Conservation (phyloP, 2,888 invertebrate genomes). For the Cecidostiba fungosa region DNA sequence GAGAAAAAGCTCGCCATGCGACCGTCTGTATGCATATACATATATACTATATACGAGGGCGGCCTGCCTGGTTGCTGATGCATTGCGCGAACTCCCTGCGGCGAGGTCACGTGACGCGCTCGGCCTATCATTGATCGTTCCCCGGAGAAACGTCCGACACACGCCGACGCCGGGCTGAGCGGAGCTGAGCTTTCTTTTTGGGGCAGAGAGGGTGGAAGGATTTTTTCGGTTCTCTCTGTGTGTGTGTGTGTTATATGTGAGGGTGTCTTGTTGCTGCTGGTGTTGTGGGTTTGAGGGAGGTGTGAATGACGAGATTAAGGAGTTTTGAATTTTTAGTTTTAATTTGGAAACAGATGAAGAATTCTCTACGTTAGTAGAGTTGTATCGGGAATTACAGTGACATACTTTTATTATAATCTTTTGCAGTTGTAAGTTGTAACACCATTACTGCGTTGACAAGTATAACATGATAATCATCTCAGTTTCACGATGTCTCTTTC, state of each 20-base stretch:
- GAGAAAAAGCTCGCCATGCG: not conserved
- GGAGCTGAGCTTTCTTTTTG: constrained; percentile 33
- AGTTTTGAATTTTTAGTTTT: not conserved
- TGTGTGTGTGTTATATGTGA: not conserved
- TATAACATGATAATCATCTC: too few species aligned
- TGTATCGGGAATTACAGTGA: too few species aligned
- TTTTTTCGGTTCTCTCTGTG: not conserved
- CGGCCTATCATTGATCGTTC: constrained; percentile 79
- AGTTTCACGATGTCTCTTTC: too few species aligned
- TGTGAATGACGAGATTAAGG: not conserved
- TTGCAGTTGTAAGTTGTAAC: too few species aligned
- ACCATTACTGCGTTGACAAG: too few species aligned
- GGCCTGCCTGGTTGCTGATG: constrained; percentile 77
- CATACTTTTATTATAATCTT: not conserved
- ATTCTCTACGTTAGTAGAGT: too few species aligned
- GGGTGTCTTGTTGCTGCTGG: not conserved
- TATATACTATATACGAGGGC: constrained; percentile 64
- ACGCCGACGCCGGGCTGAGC: constrained; percentile 63
- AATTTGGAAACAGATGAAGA: too few species aligned
- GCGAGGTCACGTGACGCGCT: constrained; percentile 77
- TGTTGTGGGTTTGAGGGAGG: not conserved
- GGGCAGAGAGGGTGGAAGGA: not conserved
- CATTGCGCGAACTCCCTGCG: constrained; percentile 79
- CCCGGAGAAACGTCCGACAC: constrained; percentile 78
- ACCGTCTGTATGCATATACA: not conserved